Base-by-base conservation (phyloP, 2,888 invertebrate species). In the Trypoxylon attenuatum region DNA sequence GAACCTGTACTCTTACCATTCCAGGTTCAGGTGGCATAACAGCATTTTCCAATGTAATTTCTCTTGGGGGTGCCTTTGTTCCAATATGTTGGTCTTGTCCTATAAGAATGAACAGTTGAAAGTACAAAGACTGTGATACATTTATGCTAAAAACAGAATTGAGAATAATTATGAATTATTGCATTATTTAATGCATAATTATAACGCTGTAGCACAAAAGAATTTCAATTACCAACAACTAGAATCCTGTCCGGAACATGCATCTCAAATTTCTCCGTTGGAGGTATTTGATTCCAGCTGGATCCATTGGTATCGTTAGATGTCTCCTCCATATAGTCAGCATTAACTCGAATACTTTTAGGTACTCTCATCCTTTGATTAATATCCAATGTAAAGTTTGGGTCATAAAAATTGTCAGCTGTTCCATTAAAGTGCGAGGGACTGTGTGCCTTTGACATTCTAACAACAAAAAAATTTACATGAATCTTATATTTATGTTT, bases 201-300 rank as follows among this genome's bases (percentile, higher is more conserved):
- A 0, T 38, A 13, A 18, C 0, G 27, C 16, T n/a, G 4, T 22
- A n/a, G 23, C 27, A 4, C 16, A 13, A 5, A 22, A 18, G 8
- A 41, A 29, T 33, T 91, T 91, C 84, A 91, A 87, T 92, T 92
- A 84, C 97, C 97, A 78, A 94, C 91, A 45, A 97, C 94, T 74
- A 97, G 90, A 85, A 98, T 97, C 83, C 96, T 91, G 82, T 97
- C 97, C 1, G 97, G 97, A 29, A 98, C 97, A 83, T 93, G 93
- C 97, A 97, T 97, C 78, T 94, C 93, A 86, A 94, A 92, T 87
- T 94, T 94, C 77, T 95, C 94, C 52, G 77, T 76, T 8, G 74
- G 54, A 41, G 77, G 60, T 2, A 81, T 52, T 79, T 89, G 90
- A 64, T 90, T 89, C 93, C 93, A 93, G 39, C 89, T 77, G 41